These are phyloP conservation scores for Clunio marinus DNA, from an alignment of 2,888 invertebrate genomes.

Conservation along the genomic window DNA sequence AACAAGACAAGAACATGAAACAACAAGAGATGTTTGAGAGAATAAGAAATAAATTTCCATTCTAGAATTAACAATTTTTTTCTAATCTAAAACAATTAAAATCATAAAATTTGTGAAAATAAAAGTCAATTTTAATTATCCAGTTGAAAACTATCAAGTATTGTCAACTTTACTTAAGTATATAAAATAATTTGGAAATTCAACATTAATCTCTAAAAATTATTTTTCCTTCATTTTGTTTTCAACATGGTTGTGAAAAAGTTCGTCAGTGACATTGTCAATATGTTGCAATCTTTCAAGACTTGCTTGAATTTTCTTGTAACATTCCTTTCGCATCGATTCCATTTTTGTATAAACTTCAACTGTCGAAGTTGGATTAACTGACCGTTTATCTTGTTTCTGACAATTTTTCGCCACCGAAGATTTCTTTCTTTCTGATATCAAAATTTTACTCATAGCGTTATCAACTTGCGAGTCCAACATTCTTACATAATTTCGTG, in stretches of 20 bases:
- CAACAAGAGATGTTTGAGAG: background rate
- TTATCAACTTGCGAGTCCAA: background rate
- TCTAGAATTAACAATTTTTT: no score
- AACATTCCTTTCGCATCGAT: background rate
- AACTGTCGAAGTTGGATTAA: no score
- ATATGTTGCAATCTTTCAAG: background rate
- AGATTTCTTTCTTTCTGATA: no score
- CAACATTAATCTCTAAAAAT: no score
- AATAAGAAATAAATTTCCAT: slow-evolving; percentile 22
- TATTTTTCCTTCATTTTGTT: no score
- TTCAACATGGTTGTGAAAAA: background rate
- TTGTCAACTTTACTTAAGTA: no score
- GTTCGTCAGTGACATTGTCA: background rate
- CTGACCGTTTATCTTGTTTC: no score
- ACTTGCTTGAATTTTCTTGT: background rate
- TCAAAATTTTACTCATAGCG: background rate
- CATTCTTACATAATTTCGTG: background rate
- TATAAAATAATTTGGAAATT: no score
- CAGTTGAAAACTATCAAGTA: no score
- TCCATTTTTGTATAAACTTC: background rate
- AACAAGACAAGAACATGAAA: background rate
- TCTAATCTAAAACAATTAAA: no score
- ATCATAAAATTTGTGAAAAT: no score
- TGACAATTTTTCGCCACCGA: no score
- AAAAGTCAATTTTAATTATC: background rate